These are phyloP conservation scores for Lithophane socia DNA, from an alignment of 2,888 invertebrate genomes.

Conservation along the genomic window DNA sequence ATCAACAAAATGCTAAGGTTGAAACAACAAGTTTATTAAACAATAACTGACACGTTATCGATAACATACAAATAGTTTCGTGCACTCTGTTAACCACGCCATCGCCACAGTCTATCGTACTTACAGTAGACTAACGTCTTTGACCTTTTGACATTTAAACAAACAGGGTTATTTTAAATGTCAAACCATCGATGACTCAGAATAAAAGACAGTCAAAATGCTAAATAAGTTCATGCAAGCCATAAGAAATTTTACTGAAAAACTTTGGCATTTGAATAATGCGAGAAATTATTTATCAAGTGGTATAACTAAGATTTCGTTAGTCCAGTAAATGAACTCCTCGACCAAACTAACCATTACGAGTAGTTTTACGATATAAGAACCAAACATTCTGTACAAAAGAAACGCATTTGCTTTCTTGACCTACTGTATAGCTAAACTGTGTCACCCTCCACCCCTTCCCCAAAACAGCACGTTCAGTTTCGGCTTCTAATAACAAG, in stretches of 20 bases:
- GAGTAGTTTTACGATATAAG: background rate
- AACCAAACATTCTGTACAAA: too few relatives aligned
- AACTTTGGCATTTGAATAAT: background rate
- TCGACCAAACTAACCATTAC: too few relatives aligned
- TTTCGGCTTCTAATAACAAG: conserved; percentile 39
- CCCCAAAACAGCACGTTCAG: conserved; percentile 5
- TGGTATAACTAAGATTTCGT: background rate
- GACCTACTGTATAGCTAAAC: conserved; percentile 12
- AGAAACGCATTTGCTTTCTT: background rate
- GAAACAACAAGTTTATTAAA: conserved; percentile 29
- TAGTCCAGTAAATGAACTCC: background rate
- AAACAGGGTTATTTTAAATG: background rate
- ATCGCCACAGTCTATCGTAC: conserved; percentile 11
- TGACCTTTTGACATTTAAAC: background rate
- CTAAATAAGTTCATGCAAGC: background rate
- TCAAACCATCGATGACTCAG: background rate
- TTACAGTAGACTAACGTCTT: conserved; percentile 17
- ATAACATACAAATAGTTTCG: conserved; percentile 17
- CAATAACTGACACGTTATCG: conserved; percentile 19
- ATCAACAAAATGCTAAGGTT: conserved; percentile 26
- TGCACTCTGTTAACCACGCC: conserved; percentile 26
- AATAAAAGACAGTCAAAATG: background rate
- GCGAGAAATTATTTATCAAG: background rate
- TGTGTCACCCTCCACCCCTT: conserved; percentile 13
- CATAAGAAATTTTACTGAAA: background rate